These are phyloP conservation scores for Orgyia antiqua DNA, from an alignment of 2,888 invertebrate genomes.

Conservation along the genomic window DNA sequence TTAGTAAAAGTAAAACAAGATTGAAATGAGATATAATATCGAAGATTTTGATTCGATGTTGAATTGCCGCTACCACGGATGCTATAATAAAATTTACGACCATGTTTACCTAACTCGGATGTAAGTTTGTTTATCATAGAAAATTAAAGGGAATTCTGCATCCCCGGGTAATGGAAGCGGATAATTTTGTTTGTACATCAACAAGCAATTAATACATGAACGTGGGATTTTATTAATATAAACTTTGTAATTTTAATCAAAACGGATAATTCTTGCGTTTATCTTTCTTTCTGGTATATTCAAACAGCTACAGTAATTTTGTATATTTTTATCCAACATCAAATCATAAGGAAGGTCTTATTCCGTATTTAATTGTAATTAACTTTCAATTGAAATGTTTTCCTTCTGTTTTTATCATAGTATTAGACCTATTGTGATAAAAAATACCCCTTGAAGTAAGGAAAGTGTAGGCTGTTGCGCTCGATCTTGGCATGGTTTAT, in stretches of 20 bases:
- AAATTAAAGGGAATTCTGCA: slow-evolving; percentile 53
- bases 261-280: slow-evolving; percentile 29
- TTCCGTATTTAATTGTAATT: too few species aligned
- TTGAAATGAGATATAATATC: slow-evolving; percentile 22
- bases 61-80: slow-evolving; percentile 49
- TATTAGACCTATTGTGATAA: too few species aligned
- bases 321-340: too few species aligned
- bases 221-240: slow-evolving; percentile 43
- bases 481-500: too few species aligned
- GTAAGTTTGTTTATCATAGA: slow-evolving; percentile 67
- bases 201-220: slow-evolving; percentile 47
- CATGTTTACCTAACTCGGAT: slow-evolving; percentile 61
- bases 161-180: slow-evolving; percentile 52
- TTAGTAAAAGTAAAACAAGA: slow-evolving; percentile 19
- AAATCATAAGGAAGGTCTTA: too few species aligned
- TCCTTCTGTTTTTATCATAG: too few species aligned
- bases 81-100: slow-evolving; percentile 63
- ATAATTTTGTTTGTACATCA: slow-evolving; percentile 57
- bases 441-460: too few species aligned
- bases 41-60: slow-evolving; percentile 52
- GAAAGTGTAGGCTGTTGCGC: too few species aligned
- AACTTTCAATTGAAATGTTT: too few species aligned
- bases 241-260: too few species aligned
- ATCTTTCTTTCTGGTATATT: slow-evolving; percentile 32
- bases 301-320: too few species aligned